These are phyloP conservation scores for Sphaerodactylus townsendi DNA, from an alignment of 2,113 vertebrate genomes.

Conservation along the genomic window DNA sequence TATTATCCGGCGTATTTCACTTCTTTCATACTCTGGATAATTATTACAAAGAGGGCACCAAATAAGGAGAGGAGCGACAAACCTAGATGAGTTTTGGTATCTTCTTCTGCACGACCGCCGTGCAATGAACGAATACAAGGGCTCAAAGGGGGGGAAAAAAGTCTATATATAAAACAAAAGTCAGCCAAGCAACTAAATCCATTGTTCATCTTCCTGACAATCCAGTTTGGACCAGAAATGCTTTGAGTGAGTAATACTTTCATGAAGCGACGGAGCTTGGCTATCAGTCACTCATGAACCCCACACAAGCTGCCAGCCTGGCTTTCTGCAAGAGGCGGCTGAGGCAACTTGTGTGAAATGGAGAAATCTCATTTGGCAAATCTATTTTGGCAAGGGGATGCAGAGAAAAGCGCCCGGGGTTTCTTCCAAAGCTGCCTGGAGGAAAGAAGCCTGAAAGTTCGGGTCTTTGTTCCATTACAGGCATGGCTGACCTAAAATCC, in stretches of 20 bases:
- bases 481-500: neutral
- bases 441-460: neutral
- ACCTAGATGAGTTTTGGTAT: conserved; percentile 17
- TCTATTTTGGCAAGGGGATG: neutral
- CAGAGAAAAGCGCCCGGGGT: neutral
- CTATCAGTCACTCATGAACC: conserved; percentile 50
- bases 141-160: no score
- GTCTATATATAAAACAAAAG: conserved; percentile 53
- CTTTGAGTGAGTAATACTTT: conserved; percentile 43
- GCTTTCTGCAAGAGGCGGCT: neutral
- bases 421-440: neutral
- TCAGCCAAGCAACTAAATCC: conserved; percentile 16
- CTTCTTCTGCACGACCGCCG: neutral
- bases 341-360: conserved; percentile 1
- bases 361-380: neutral
- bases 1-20: neutral
- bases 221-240: conserved; percentile 36
- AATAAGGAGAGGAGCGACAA: conserved; percentile 7
- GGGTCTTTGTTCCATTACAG: neutral
- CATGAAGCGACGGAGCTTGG: conserved; percentile 25
- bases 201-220: conserved; percentile 50
- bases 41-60: neutral
- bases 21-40: neutral
- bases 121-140: conserved; percentile 44
- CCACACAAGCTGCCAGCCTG: conserved; percentile 1